Evolutionary conservation across 2,797 vertebrate genomes (phyloP).

Genomic region (Spea hammondii): DNA sequence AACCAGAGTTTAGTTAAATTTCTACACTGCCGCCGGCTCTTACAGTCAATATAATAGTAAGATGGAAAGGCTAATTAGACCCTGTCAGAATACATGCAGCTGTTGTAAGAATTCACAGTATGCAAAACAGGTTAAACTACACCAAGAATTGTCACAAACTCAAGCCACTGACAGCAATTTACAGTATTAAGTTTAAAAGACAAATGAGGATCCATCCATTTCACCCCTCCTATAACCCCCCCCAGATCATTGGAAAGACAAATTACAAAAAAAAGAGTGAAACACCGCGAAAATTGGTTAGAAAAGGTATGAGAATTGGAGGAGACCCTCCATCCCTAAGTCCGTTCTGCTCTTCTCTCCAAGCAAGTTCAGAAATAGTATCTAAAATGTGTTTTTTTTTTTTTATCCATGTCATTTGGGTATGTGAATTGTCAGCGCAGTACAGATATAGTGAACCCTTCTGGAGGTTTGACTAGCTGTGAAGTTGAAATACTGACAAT

Average conservation of each 20-base stretch:
- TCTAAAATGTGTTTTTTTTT: conserved; percentile 32
- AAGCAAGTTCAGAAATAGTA: conserved; percentile 32
- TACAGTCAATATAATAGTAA: conserved; percentile 62
- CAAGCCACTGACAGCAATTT: conserved; percentile 54
- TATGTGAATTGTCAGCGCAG: conserved; percentile 13
- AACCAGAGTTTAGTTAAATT: conserved; percentile 67
- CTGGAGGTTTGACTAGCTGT: neutral
- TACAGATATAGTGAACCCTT: neutral
- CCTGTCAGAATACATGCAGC: conserved; percentile 69
- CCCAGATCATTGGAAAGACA: neutral
- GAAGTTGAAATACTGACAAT: conserved; percentile 5
- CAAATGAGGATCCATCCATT: conserved; percentile 44
- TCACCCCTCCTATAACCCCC: neutral
- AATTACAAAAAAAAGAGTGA: neutral
- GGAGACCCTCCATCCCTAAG: neutral
- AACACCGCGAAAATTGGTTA: neutral
- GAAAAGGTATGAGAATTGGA: neutral
- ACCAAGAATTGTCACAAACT: conserved; percentile 53
- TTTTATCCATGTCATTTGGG: conserved; percentile 26
- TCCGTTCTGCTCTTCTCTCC: conserved; percentile 11
- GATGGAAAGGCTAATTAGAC: conserved; percentile 72
- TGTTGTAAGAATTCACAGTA: conserved; percentile 67
- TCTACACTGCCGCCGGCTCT: conserved; percentile 60
- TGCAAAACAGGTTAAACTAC: conserved; percentile 67
- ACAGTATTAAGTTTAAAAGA: conserved; percentile 62